A percentile compares a stretch with the other conserved stretches of the same genome.
Evolutionary conservation across 1,140 invertebrate genomes (phyloP).

Genomic region (Thrips palmi): DNA sequence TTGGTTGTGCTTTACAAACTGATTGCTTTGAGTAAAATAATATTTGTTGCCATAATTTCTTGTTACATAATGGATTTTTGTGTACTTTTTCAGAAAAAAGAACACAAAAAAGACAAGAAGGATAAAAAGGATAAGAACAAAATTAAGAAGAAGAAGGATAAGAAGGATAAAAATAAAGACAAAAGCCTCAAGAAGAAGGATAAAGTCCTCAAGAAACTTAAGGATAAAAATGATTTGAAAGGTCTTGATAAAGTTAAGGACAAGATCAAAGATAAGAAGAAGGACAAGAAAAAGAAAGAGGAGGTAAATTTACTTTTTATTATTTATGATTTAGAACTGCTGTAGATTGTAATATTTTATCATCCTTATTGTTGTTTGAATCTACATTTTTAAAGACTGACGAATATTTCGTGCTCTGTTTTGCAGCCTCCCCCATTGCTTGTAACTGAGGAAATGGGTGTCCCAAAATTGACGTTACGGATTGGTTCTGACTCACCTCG

Average conservation of each 20-base stretch:
- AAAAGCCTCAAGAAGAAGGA: constrained; percentile 33
- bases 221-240: constrained; percentile 31
- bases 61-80: no score
- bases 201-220: constrained; percentile 31
- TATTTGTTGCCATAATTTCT: no score
- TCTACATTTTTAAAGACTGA: no score
- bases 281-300: constrained; percentile 25
- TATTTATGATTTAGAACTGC: constrained; percentile 10
- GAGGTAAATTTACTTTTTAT: constrained; percentile 21
- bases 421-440: no score
- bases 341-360: no score
- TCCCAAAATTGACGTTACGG: no score
- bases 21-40: no score
- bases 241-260: constrained; percentile 21
- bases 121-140: constrained; percentile 46
- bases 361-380: no score
- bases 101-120: constrained; percentile 50
- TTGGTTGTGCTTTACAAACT: no score
- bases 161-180: constrained; percentile 36
- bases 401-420: no score
- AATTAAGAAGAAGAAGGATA: constrained; percentile 62
- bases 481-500: no score
- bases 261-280: constrained; percentile 20
- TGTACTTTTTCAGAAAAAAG: constrained; percentile 34
- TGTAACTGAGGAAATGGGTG: no score